These are phyloP conservation scores for Allygus modestus DNA, from an alignment of 2,888 invertebrate genomes.

Conservation along the genomic window DNA sequence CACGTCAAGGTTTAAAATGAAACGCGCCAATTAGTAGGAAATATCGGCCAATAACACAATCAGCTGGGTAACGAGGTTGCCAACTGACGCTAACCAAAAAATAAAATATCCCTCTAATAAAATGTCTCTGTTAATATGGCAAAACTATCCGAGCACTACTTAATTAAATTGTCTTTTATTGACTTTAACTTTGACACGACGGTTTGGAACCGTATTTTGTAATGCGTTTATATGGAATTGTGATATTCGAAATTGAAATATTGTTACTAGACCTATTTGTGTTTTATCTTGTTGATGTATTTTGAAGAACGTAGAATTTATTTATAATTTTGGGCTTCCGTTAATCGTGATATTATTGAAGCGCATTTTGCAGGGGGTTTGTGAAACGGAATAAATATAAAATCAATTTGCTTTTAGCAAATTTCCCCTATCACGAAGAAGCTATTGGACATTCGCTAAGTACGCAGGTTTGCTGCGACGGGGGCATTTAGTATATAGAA, in stretches of 20 bases:
- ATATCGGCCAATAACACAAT: conserved; percentile 8
- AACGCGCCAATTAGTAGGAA: conserved; percentile 35
- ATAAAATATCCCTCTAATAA: conserved; percentile 30
- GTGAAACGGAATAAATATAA: too few species aligned
- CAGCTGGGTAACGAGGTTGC: conserved; percentile 23
- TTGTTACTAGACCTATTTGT: too few species aligned
- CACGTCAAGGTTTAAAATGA: conserved; percentile 52
- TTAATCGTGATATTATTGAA: too few species aligned
- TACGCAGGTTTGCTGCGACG: too few species aligned
- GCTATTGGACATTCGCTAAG: too few species aligned
- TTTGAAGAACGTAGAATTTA: too few species aligned
- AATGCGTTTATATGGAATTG: not conserved
- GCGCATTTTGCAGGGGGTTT: too few species aligned
- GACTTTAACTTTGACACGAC: not conserved
- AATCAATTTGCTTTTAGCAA: too few species aligned
- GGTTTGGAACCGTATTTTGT: not conserved
- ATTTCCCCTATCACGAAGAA: too few species aligned
- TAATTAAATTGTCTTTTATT: not conserved
- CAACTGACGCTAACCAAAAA: conserved; percentile 21
- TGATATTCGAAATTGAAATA: too few species aligned
- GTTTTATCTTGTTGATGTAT: not conserved
- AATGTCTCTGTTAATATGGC: conserved; percentile 33
- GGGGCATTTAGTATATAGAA: too few species aligned
- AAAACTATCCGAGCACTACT: conserved; percentile 3
- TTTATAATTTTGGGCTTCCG: too few species aligned